Conservation (phyloP, 2,888 invertebrate genomes). For the Protodeltote pygarga region DNA sequence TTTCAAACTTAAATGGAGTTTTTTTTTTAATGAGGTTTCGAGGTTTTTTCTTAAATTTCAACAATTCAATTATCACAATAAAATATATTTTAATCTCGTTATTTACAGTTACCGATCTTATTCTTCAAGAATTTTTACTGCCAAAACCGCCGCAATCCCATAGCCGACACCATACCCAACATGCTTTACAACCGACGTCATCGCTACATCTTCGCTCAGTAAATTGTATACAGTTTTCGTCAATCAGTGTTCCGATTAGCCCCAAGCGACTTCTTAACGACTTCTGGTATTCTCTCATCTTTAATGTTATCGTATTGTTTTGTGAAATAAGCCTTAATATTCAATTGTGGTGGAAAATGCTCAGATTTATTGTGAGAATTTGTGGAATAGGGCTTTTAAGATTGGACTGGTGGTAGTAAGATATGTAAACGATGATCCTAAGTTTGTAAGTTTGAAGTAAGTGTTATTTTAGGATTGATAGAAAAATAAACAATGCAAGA, state of each 20-base stretch:
- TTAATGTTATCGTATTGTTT: conserved; percentile 39
- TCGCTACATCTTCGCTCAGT: conserved; percentile 52
- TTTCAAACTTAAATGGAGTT: too few relatives aligned
- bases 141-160: conserved; percentile 8
- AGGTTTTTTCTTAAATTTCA: too few relatives aligned
- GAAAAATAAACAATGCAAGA: too few relatives aligned
- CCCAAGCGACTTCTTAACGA: conserved; percentile 48
- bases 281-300: conserved; percentile 51
- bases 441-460: too few relatives aligned
- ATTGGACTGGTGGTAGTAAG: too few relatives aligned
- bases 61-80: too few relatives aligned
- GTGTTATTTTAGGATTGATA: too few relatives aligned
- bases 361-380: conserved; percentile 10
- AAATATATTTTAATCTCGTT: too few relatives aligned
- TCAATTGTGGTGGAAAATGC: conserved; percentile 8
- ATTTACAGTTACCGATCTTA: too few relatives aligned
- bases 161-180: conserved; percentile 22
- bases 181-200: conserved; percentile 54
- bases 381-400: too few relatives aligned
- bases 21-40: too few relatives aligned
- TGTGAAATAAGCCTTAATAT: conserved; percentile 30
- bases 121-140: not conserved
- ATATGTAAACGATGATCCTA: too few relatives aligned
- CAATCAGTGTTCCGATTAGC: conserved; percentile 57
- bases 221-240: conserved; percentile 63